Conservation (phyloP, 2,888 invertebrate species). For the Cephus runcator region DNA sequence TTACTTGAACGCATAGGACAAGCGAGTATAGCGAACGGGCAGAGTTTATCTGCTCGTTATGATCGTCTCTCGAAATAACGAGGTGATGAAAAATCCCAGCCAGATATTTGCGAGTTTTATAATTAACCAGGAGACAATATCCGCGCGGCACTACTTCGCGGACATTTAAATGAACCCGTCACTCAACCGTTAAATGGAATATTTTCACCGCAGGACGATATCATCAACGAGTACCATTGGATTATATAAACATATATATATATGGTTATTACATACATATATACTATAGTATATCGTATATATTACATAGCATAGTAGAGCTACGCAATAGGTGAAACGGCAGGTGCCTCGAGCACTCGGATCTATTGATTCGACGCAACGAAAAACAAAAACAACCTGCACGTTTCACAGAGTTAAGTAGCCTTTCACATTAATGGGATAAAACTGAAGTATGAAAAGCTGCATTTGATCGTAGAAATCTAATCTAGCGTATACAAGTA, state of each 20-base stretch:
- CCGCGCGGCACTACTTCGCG: background rate
- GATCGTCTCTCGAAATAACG: background rate
- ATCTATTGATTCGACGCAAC: background rate
- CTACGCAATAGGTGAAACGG: background rate
- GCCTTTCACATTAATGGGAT: background rate
- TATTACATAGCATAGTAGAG: background rate
- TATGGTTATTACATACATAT: background rate
- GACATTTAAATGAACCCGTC: background rate
- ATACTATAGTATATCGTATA: background rate
- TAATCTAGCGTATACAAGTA: background rate
- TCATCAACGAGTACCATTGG: background rate
- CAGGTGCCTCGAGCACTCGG: background rate
- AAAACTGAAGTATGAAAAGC: background rate
- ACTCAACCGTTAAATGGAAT: background rate
- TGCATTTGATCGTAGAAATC: background rate
- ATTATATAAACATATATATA: background rate
- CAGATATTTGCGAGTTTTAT: background rate
- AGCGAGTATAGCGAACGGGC: background rate
- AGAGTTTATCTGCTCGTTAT: background rate
- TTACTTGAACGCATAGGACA: background rate
- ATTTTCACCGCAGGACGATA: background rate
- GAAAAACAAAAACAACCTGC: background rate
- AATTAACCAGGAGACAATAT: background rate
- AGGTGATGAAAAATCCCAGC: background rate
- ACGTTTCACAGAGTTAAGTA: background rate